Percentiles rank a stretch among this genome's conserved stretches.
Conservation (phyloP, 2,113 vertebrate genomes). For the Oxygymnocypris stewartii region DNA sequence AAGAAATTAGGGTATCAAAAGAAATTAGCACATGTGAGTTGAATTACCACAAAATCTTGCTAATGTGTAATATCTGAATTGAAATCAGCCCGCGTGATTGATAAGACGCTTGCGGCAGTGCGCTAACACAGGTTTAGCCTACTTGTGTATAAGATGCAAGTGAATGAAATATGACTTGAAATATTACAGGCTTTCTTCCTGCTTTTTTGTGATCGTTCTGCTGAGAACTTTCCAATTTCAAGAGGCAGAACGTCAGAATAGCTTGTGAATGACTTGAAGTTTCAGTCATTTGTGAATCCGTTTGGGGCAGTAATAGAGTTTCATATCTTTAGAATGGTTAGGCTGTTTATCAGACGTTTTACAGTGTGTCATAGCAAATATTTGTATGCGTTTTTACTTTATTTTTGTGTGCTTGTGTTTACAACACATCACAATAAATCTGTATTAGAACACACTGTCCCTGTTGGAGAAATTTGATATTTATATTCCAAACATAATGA, state of each 20-base stretch:
- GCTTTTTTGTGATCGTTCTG: conserved; percentile 10
- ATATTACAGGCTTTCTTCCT: neutral
- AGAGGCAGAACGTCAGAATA: neutral
- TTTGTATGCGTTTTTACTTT: neutral
- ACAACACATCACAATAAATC: neutral
- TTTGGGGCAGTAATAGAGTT: conserved; percentile 12
- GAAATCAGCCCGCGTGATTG: neutral
- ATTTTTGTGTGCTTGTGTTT: neutral
- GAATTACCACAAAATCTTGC: conserved; percentile 32
- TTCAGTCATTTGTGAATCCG: conserved; percentile 8
- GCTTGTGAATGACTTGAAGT: neutral
- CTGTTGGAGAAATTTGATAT: neutral
- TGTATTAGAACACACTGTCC: neutral
- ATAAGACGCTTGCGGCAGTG: neutral
- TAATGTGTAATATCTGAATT: conserved; percentile 30
- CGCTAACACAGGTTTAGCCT: neutral
- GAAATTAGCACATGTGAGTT: conserved; percentile 23
- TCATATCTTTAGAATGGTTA: neutral
- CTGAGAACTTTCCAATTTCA: conserved; percentile 31
- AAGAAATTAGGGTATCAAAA: conserved; percentile 49
- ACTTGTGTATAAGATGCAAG: neutral
- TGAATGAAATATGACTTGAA: conserved; percentile 14
- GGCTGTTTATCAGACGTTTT: neutral
- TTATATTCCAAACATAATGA: neutral
- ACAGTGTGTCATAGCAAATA: neutral